A percentile compares a stretch with the other conserved stretches of the same genome.
These are phyloP conservation scores for Origma solitaria DNA, from an alignment of 2,113 vertebrate genomes.

Conservation along the genomic window DNA sequence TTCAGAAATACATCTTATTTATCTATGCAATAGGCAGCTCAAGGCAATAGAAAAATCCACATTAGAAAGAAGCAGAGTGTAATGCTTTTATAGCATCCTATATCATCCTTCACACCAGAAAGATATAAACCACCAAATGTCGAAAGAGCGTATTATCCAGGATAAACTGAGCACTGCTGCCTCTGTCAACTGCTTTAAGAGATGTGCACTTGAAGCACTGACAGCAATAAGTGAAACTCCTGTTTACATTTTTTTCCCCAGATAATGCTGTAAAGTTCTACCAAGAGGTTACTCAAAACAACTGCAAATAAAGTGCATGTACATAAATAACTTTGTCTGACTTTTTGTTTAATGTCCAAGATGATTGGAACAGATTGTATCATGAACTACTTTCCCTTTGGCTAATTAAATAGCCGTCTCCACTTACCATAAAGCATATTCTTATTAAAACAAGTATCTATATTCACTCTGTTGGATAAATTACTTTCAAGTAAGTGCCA, in stretches of 20 bases:
- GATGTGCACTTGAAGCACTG: conserved; percentile 31
- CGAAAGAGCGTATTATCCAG: background rate
- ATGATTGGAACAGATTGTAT: conserved; percentile 84
- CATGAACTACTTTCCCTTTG: conserved; percentile 81
- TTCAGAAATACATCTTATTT: conserved; percentile 34
- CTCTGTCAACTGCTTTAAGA: conserved; percentile 43
- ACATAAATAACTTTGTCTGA: conserved; percentile 77
- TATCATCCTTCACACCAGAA: conserved; percentile 50
- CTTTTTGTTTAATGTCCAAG: conserved; percentile 82
- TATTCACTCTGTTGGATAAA: conserved; percentile 89
- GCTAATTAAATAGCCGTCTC: conserved; percentile 92
- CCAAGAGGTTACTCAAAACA: conserved; percentile 69
- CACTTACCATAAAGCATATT: conserved; percentile 89
- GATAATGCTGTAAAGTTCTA: conserved; percentile 66
- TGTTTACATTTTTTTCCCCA: conserved; percentile 51
- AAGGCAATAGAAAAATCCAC: conserved; percentile 33
- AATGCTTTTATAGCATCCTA: conserved; percentile 40
- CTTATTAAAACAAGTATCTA: conserved; percentile 95
- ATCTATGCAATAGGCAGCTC: conserved; percentile 10
- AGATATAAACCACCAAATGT: conserved; percentile 54
- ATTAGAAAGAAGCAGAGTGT: background rate
- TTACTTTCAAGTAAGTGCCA: conserved; percentile 91
- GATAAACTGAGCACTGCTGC: conserved; percentile 47
- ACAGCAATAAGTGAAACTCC: conserved; percentile 57
- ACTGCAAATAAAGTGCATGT: conserved; percentile 72